A percentile compares a stretch with the other conserved stretches of the same genome.
These are phyloP conservation scores for Mactra quadrangularis DNA, from an alignment of 1,140 invertebrate genomes.

Conservation along the genomic window DNA sequence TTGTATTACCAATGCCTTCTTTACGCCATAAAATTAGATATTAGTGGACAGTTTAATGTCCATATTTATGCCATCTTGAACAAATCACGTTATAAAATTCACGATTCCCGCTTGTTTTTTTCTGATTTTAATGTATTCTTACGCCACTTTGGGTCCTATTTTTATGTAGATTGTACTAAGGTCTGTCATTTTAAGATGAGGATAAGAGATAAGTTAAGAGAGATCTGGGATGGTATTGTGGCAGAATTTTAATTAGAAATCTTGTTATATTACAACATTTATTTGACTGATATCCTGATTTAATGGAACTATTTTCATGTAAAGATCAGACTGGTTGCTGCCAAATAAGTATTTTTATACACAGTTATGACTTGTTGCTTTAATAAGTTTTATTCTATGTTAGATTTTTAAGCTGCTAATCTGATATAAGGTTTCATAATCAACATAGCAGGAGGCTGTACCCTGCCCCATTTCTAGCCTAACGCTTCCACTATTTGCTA, in stretches of 20 bases:
- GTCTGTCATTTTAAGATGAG: slow-evolving; percentile 16
- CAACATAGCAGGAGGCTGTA: too few species aligned
- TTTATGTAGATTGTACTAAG: slow-evolving; percentile 15
- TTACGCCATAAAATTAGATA: slow-evolving; percentile 10
- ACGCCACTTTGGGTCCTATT: neutral
- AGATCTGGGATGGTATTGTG: slow-evolving; percentile 4
- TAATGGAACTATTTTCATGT: too few species aligned
- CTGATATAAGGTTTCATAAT: too few species aligned
- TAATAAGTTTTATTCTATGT: too few species aligned
- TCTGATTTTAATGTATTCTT: neutral
- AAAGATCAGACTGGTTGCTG: too few species aligned
- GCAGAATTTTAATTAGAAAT: slow-evolving; percentile 19
- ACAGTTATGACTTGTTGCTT: too few species aligned
- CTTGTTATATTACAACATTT: neutral
- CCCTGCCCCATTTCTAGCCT: too few species aligned
- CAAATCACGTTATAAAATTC: slow-evolving; percentile 26
- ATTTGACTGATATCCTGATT: too few species aligned
- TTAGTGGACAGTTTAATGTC: slow-evolving; percentile 18
- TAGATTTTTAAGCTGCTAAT: too few species aligned
- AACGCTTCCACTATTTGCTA: too few species aligned
- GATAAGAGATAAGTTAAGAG: neutral
- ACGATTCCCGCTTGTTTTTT: too few species aligned
- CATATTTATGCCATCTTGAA: neutral
- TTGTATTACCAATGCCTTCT: slow-evolving; percentile 32
- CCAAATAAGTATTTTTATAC: too few species aligned